These are phyloP conservation scores for Otocyon megalotis DNA, from an alignment of 2,113 vertebrate species.

Conservation along the genomic window DNA sequence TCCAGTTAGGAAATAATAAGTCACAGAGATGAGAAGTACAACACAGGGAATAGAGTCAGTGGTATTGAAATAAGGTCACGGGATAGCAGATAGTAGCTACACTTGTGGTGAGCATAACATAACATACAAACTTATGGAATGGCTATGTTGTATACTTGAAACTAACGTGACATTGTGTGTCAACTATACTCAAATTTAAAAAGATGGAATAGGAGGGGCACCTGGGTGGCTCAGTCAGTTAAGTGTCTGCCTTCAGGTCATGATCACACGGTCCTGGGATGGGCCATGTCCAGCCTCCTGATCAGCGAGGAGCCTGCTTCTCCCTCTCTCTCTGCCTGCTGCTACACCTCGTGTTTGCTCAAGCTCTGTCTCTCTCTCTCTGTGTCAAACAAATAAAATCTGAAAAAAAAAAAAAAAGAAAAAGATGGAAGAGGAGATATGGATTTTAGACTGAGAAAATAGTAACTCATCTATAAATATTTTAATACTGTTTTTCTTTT, in stretches of 20 bases:
- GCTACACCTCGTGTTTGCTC: no score
- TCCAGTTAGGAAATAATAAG: neutral
- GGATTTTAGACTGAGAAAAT: neutral
- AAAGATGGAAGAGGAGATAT: neutral
- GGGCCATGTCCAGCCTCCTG: no score
- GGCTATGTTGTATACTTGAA: neutral
- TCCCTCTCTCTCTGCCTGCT: no score
- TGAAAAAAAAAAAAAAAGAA: no score
- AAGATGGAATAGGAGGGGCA: neutral
- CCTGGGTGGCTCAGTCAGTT: no score
- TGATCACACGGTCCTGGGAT: no score
- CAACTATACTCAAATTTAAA: neutral
- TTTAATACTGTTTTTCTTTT: conserved; percentile 31
- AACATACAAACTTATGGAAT: neutral
- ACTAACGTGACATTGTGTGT: neutral
- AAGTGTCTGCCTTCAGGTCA: no score
- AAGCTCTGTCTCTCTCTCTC: no score
- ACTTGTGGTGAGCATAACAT: neutral
- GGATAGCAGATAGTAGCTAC: neutral
- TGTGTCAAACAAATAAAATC: no score
- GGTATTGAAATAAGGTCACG: neutral
- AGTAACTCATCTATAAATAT: neutral
- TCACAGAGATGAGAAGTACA: neutral
- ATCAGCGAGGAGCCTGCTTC: no score
- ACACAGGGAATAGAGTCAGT: neutral